Conservation (phyloP, 2,888 invertebrate genomes). For the Erynnis tages region DNA sequence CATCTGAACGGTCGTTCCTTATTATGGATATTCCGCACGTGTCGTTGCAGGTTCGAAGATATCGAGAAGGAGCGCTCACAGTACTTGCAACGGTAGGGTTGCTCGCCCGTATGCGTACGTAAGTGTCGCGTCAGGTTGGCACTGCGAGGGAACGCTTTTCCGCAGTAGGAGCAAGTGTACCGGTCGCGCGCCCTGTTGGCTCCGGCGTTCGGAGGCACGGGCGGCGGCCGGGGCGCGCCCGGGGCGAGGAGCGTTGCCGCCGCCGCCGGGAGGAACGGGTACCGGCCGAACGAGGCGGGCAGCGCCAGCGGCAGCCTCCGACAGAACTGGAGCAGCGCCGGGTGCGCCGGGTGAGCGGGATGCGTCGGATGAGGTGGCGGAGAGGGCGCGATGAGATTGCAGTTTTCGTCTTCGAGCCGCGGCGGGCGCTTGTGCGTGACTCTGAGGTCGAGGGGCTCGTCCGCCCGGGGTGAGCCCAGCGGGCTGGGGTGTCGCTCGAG, state of each 20-base stretch:
- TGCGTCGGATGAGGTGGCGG: constrained; percentile 78
- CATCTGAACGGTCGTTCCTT: constrained; percentile 99
- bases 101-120: constrained; percentile 98
- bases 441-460: constrained; percentile 93
- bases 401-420: constrained; percentile 91
- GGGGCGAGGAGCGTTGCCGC: constrained; percentile 73
- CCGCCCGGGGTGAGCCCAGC: constrained; percentile 75
- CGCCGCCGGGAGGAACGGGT: constrained; percentile 74
- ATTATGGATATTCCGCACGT: constrained; percentile 99
- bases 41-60: constrained; percentile 98
- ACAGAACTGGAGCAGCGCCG: constrained; percentile 72
- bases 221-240: constrained; percentile 65
- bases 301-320: constrained; percentile 70
- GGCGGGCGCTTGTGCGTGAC: constrained; percentile 90
- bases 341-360: constrained; percentile 80
- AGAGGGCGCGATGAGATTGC: constrained; percentile 87
- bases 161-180: constrained; percentile 98
- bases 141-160: constrained; percentile 97
- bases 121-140: constrained; percentile 98
- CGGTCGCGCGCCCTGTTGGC: constrained; percentile 90
- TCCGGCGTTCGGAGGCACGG: constrained; percentile 64
- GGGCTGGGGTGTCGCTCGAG: constrained; percentile 75
- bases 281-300: constrained; percentile 74
- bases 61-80: constrained; percentile 99
- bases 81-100: constrained; percentile 98